Conservation (phyloP, 2,113 vertebrate species). For the Anthoscopus minutus region DNA sequence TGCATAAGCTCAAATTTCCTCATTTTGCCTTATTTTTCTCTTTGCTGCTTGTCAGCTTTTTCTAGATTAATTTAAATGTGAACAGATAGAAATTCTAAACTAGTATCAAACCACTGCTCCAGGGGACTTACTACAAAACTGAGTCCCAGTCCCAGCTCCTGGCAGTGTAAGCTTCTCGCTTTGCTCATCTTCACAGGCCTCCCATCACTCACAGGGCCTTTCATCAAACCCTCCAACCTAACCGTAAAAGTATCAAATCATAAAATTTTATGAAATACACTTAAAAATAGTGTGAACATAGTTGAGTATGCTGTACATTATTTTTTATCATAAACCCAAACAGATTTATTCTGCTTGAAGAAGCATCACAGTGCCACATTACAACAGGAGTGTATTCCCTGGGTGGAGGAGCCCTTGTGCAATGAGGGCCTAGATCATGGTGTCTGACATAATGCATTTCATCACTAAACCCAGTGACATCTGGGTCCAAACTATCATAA, state of each 20-base stretch:
- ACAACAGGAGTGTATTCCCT: neutral
- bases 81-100: neutral
- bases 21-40: neutral
- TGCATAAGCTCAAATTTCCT: neutral
- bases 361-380: accelerated
- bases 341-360: neutral
- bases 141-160: neutral
- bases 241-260: neutral
- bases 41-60: neutral
- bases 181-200: neutral
- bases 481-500: neutral
- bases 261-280: neutral
- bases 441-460: neutral
- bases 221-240: neutral
- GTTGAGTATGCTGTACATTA: neutral
- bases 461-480: neutral
- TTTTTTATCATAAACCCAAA: neutral
- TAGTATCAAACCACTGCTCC: neutral
- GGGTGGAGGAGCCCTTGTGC: neutral
- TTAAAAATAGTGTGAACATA: neutral
- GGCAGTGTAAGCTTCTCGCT: neutral
- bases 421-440: neutral
- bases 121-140: neutral
- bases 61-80: neutral
- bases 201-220: neutral